Conservation (phyloP, 1,140 invertebrate species). For the Ceratosolen solmsi region DNA sequence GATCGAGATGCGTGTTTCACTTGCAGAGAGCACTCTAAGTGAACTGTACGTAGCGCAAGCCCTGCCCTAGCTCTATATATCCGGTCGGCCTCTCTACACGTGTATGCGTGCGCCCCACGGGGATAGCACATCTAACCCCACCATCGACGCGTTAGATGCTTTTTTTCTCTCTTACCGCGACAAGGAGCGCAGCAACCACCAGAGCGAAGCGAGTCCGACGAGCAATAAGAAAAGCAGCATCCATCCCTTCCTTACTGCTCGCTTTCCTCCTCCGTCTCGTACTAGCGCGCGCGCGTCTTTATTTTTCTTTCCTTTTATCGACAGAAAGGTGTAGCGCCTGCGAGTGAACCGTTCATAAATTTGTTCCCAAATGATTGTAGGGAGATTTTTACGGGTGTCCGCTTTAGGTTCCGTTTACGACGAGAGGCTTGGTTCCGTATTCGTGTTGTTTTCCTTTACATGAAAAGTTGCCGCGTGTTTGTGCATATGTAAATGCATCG, state of each 20-base stretch:
- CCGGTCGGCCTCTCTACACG: constrained; percentile 63
- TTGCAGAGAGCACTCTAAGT: constrained; percentile 66
- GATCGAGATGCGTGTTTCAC: constrained; percentile 31
- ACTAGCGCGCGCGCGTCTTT: constrained; percentile 12
- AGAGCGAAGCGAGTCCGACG: constrained; percentile 63
- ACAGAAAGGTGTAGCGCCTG: background rate
- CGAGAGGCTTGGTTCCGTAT: background rate
- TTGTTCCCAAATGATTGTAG: background rate
- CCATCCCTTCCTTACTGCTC: constrained; percentile 48
- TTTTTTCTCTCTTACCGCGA: constrained; percentile 56
- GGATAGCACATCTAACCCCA: constrained; percentile 46
- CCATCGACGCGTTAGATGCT: constrained; percentile 48
- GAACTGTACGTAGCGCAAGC: constrained; percentile 74
- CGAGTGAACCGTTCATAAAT: background rate
- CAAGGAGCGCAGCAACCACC: constrained; percentile 62
- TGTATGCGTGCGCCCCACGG: constrained; percentile 23
- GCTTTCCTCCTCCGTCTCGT: constrained; percentile 54
- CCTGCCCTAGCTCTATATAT: constrained; percentile 75
- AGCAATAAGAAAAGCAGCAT: constrained; percentile 61
- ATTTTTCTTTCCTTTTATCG: constrained; percentile 27
- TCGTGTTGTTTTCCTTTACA: background rate
- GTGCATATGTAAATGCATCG: background rate
- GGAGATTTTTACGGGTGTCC: background rate
- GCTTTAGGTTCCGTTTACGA: constrained; percentile 14
- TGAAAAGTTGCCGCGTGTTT: constrained; percentile 35